A percentile compares a stretch with the other conserved stretches of the same genome.
Evolutionary conservation across 2,888 invertebrate species (phyloP).

Genomic region (Alcis repandata): DNA sequence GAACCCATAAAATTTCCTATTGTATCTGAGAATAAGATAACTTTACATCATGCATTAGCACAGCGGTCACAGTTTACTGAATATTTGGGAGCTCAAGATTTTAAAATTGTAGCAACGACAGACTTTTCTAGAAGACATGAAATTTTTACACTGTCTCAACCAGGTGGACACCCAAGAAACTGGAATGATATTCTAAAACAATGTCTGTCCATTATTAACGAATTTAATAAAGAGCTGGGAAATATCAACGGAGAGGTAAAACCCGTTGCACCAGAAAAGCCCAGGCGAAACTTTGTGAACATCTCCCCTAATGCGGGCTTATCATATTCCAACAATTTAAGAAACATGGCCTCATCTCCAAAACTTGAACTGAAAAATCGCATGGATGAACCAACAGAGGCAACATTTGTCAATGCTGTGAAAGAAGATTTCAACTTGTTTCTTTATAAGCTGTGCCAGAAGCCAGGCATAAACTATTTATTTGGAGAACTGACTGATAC

Average conservation of each 20-base stretch:
- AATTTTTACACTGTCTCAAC: slow-evolving; percentile 91
- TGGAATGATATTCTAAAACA: slow-evolving; percentile 92
- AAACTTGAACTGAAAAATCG: slow-evolving; percentile 73
- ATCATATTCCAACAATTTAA: slow-evolving; percentile 60
- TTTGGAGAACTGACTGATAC: slow-evolving; percentile 92
- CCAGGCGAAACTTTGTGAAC: slow-evolving; percentile 55
- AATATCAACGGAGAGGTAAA: slow-evolving; percentile 74
- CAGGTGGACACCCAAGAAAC: slow-evolving; percentile 95
- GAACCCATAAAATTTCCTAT: slow-evolving; percentile 90
- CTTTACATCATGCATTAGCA: slow-evolving; percentile 88
- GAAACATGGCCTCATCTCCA: slow-evolving; percentile 76
- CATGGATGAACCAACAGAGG: slow-evolving; percentile 69
- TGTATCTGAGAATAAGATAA: slow-evolving; percentile 79
- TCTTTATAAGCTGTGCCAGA: slow-evolving; percentile 86
- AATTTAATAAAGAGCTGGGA: slow-evolving; percentile 89
- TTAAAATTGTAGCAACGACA: slow-evolving; percentile 89
- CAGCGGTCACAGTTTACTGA: slow-evolving; percentile 89
- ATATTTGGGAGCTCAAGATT: slow-evolving; percentile 91
- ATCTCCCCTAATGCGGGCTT: slow-evolving; percentile 57
- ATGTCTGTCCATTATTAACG: slow-evolving; percentile 88
- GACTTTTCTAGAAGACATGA: slow-evolving; percentile 87
- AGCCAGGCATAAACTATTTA: slow-evolving; percentile 90
- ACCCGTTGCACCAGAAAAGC: slow-evolving; percentile 56
- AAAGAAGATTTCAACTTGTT: slow-evolving; percentile 80
- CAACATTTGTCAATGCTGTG: slow-evolving; percentile 65